Percentiles rank a stretch among this genome's conserved stretches.
These are phyloP conservation scores for Chascanopsetta lugubris DNA, from an alignment of 2,113 vertebrate species.

Conservation along the genomic window DNA sequence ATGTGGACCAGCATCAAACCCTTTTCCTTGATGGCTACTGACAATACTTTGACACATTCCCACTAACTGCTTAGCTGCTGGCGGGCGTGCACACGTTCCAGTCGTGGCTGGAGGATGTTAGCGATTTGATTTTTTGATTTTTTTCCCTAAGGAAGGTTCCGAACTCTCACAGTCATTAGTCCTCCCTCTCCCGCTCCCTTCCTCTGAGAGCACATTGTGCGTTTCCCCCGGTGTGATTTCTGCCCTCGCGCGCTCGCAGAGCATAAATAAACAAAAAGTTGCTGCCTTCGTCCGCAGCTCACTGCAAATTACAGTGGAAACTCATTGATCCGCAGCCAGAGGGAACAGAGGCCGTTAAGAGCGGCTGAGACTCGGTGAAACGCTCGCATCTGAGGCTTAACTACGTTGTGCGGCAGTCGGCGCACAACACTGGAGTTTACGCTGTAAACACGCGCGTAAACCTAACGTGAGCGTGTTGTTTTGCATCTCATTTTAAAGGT, in stretches of 20 bases:
- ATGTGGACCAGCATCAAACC: conserved; percentile 30
- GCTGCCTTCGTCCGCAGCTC: conserved; percentile 57
- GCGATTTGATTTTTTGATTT: not conserved
- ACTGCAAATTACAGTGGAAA: conserved; percentile 61
- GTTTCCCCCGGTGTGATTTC: conserved; percentile 51
- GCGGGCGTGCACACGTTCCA: not conserved
- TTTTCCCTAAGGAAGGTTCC: conserved; percentile 29
- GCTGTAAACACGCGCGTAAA: not conserved
- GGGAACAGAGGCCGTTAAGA: conserved; percentile 59
- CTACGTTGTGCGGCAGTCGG: not conserved
- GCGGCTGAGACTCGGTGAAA: conserved; percentile 32
- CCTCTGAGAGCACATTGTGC: conserved; percentile 50
- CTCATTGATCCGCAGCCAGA: conserved; percentile 63
- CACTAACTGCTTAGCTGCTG: conserved; percentile 31
- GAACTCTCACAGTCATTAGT: conserved; percentile 59
- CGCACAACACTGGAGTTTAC: not conserved
- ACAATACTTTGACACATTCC: conserved; percentile 50
- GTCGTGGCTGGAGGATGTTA: not conserved
- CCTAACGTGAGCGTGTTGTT: not conserved
- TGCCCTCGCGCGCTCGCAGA: conserved; percentile 33
- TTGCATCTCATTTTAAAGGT: not conserved
- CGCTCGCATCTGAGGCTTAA: not conserved
- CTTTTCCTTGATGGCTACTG: conserved; percentile 38
- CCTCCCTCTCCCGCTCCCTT: not conserved
- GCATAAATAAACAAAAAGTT: conserved; percentile 63